Percentiles rank a stretch among this genome's conserved stretches.
phyloP scores from a whole-genome alignment of 2,888 invertebrate species.

The Epistrophe eligans region DNA sequence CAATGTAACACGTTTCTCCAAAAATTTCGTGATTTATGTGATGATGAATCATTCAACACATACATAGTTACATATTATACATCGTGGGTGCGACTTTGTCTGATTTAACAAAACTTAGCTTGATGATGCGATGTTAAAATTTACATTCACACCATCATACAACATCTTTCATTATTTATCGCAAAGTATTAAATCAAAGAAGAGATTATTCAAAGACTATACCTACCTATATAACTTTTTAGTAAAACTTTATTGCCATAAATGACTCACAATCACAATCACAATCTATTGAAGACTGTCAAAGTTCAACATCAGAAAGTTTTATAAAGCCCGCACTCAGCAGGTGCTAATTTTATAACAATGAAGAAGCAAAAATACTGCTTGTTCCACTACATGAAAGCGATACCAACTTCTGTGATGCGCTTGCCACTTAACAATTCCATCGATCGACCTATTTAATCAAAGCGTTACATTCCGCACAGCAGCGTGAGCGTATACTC shows the following conservation, averaged over 20 bases:
- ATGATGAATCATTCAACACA: not conserved
- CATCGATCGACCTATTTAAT: slow-evolving; percentile 68
- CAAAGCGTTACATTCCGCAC: slow-evolving; percentile 60
- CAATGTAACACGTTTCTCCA: slow-evolving; percentile 2
- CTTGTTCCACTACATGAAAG: not conserved
- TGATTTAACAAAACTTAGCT: not conserved
- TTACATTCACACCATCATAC: slow-evolving; percentile 46
- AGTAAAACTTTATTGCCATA: slow-evolving; percentile 13
- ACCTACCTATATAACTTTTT: not conserved
- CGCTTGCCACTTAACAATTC: slow-evolving; percentile 18
- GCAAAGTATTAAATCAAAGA: not conserved
- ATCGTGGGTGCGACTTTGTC: not conserved
- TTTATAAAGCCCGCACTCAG: slow-evolving; percentile 54
- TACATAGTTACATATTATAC: no score
- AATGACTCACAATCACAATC: not conserved
- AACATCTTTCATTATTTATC: slow-evolving; percentile 63
- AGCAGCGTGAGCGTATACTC: not conserved
- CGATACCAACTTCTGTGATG: not conserved
- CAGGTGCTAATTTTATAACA: slow-evolving; percentile 67
- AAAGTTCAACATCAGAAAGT: slow-evolving; percentile 43
- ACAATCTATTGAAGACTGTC: slow-evolving; percentile 14
- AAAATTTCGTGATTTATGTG: not conserved
- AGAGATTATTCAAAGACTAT: no score
- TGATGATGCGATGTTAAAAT: not conserved
- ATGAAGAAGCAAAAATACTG: slow-evolving; percentile 33